Conservation (phyloP, 2,113 vertebrate genomes). For the Amazona guildingii region DNA sequence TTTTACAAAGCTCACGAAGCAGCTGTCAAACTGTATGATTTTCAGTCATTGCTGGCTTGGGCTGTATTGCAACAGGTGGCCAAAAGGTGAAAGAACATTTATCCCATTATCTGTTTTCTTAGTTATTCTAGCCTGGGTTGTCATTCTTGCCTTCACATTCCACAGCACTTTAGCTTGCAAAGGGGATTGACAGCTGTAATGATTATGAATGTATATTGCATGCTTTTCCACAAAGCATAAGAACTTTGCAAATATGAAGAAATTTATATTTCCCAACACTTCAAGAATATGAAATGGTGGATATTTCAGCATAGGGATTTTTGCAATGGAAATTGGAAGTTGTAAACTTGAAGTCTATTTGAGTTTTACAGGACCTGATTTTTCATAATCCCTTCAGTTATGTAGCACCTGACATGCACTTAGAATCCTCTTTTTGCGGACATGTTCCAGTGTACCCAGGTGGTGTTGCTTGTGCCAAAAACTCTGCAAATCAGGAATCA, state of each 20-base stretch:
- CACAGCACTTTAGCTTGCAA: neutral
- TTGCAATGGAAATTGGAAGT: neutral
- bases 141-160: neutral
- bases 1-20: slow-evolving; percentile 41
- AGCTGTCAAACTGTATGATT: slow-evolving; percentile 53
- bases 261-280: neutral
- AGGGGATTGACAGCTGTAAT: neutral
- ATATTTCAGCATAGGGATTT: neutral
- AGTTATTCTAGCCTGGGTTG: neutral
- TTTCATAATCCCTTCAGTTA: neutral
- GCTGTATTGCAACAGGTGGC: slow-evolving; percentile 11
- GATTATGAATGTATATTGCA: neutral
- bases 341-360: neutral
- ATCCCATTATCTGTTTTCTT: neutral
- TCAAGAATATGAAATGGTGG: neutral
- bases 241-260: neutral
- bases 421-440: neutral
- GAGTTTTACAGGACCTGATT: neutral
- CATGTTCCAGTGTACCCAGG: neutral
- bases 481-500: neutral
- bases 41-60: slow-evolving; percentile 1
- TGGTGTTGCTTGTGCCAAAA: neutral
- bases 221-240: neutral
- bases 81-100: slow-evolving; percentile 32
- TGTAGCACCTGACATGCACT: neutral